Percentiles rank a stretch among this genome's conserved stretches.
Conservation (phyloP, 2,113 vertebrate species). For the Recurvirostra avosetta region DNA sequence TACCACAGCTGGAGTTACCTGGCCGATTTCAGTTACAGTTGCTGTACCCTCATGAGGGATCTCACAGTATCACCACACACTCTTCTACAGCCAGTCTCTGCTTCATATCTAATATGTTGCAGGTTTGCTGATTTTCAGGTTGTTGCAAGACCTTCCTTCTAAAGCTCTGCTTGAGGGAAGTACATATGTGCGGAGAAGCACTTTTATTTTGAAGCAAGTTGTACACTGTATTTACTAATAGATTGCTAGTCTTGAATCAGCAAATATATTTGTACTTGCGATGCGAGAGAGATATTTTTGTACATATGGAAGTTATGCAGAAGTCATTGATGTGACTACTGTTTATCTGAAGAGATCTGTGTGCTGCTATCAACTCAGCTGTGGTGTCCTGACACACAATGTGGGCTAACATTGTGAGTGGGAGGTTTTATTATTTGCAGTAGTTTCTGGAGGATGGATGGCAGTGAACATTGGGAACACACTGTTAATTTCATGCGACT, state of each 20-base stretch:
- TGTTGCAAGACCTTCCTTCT: neutral
- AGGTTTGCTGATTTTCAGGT: neutral
- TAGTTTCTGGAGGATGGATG: neutral
- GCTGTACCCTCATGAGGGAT: neutral
- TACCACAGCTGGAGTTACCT: neutral
- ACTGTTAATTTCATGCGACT: neutral
- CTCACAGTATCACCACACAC: neutral
- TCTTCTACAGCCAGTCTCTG: neutral
- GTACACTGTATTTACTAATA: neutral
- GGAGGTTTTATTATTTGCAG: neutral
- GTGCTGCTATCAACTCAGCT: neutral
- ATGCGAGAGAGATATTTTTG: neutral
- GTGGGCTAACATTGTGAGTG: neutral
- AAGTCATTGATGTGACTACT: neutral
- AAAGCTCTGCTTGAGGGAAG: neutral
- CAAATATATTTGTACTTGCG: neutral
- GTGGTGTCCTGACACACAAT: neutral
- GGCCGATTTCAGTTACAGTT: neutral
- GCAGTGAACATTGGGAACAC: neutral
- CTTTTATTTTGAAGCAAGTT: neutral
- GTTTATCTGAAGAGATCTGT: neutral
- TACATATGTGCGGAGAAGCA: fast-evolving
- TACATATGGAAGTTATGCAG: neutral
- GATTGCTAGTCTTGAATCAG: neutral
- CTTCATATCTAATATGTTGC: neutral